Evolutionary conservation across 2,888 invertebrate genomes (phyloP), one percentile per base, ranked within the genome.

Genomic region (Cyclophora albipunctata): DNA sequence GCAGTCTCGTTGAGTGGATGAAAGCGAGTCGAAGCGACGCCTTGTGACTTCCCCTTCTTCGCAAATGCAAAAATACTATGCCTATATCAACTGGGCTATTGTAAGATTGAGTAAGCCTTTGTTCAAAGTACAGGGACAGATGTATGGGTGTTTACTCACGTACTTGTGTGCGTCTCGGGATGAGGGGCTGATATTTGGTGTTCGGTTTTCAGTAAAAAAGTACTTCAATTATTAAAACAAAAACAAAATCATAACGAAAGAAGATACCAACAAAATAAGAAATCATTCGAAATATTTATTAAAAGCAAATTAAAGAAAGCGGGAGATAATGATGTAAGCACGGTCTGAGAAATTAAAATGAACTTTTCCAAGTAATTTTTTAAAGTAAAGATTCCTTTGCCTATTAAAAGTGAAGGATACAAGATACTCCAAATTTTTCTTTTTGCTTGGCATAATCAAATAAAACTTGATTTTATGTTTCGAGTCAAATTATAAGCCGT

Each of bases 401-500:
- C 73, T 75, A 74, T 82, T 81, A 77, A 77, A 79, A 77, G 73
- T 81, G 76, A 79, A 78, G 75, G 75, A 79, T 78, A 78, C 72
- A 75, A 82, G 74, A 78, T 76, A 75, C 81, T 77, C 71, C 58
- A 67, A 69, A 68, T 73, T 80, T 75, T 80, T 79, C 74, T 75
- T 78, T 78, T 80, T 78, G 75, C 73, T 77, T 72, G 78, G 78
- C 71, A 76, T 83, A 85, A 87, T 86, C 81, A 85, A 86, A 86
- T 86, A 84, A 84, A 87, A 87, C 85, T 85, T 85, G 85, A 87
- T 87, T 87, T 86, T 86, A 86, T 86, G 85, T 86, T 87, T 84
- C 81, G 73, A 86, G 83, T 85, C 85, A 87, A 86, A 87, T 88
- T 86, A 86, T 85, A 87, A 86, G 84, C 81, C 75, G 73, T 83